Evolutionary conservation across 2,113 vertebrate genomes (phyloP), one percentile per base, ranked within the genome.

Genomic region (Gallinago undulata): DNA sequence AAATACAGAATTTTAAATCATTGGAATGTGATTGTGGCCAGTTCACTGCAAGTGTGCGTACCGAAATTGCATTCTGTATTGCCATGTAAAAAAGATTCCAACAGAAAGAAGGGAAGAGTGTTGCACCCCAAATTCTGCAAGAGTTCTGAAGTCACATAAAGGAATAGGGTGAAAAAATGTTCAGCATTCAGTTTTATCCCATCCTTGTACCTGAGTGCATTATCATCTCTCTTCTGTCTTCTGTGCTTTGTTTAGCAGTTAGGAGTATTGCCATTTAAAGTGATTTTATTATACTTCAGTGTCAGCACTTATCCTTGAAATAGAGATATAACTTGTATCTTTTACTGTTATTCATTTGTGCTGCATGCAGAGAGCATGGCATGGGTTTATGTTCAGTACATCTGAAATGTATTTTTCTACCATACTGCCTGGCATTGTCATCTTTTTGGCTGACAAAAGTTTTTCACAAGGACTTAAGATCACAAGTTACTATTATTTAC

Each of bases 231-330:
- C 76, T 96, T 68, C 51, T 93, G 74, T 82, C 93, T 87, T 64
- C 73, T 51, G 6, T 75, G 80, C 62, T 96, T 94, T 87, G 88
- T 95, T 91, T 95, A 75, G 86, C 64, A 76, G 75, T 94, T 92
- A 85, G 23, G 67, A 69, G 28, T 89, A 90, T 85, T 94, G 90
- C 84, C 73, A 82, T 92, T 94, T 94, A 64, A 89, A 93, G 68
- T 56, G 64, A 84, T 90, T 92, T 94, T 93, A 90, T 96, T 96
- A 51, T 67, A 31, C 79, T 67, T 96, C 21, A 37, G 41, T 90
- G 83, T 95, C 79, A 90, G 56, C 85, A 86, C 93, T 84, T 60
- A 87, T 95, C 90, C 59, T 93, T 60, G 64, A 92, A 95, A 96
- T 67, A 83, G 78, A 87, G 93, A 59, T 86, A 70, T 77, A 86